These are phyloP conservation scores for Pangasius macronema DNA, from an alignment of 2,797 vertebrate species.

Conservation along the genomic window DNA sequence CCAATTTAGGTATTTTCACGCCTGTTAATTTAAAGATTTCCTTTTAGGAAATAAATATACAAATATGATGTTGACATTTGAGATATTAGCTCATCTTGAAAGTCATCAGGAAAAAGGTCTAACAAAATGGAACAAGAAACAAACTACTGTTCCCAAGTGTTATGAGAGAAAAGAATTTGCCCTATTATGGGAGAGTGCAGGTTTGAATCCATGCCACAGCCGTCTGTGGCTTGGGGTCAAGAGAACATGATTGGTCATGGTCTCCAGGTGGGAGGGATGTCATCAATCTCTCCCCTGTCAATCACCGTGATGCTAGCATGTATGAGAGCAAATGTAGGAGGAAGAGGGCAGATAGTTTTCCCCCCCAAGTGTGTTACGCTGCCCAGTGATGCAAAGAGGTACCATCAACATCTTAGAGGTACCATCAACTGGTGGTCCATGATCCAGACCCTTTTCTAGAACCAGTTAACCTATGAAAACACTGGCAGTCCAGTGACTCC, in stretches of 20 bases:
- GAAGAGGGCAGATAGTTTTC: neutral
- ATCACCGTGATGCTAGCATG: neutral
- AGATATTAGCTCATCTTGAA: neutral
- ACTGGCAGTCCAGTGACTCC: neutral
- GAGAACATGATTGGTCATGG: neutral
- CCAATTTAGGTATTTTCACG: neutral
- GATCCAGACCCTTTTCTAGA: neutral
- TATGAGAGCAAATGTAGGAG: neutral
- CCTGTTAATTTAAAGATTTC: neutral
- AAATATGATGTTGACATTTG: neutral
- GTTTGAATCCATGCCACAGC: neutral
- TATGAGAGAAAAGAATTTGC: neutral
- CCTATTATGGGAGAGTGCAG: neutral
- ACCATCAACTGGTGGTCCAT: neutral
- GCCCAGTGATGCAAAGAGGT: neutral
- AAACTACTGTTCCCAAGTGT: neutral
- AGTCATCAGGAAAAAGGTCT: neutral
- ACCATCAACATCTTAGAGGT: neutral
- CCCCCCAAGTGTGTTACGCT: neutral
- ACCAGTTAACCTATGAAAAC: neutral
- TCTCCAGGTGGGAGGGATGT: neutral
- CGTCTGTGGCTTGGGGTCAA: neutral
- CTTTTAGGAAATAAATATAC: neutral
- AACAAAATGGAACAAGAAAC: neutral
- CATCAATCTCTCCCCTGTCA: neutral